Evolutionary conservation across 2,113 vertebrate genomes (phyloP).

Genomic region (Sapayoa aenigma): DNA sequence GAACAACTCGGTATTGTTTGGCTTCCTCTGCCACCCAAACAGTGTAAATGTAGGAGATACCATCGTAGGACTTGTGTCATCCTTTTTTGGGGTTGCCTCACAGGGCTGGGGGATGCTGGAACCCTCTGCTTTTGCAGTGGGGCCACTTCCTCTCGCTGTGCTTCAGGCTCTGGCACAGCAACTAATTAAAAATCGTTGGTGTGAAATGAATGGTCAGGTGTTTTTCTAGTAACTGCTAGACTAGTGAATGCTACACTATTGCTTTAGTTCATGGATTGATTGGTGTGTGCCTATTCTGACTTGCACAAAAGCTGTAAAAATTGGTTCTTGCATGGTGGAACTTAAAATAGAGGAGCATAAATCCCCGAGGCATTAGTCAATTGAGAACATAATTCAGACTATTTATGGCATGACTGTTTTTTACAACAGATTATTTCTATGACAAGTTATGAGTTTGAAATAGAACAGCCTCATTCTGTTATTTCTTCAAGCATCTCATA

Average conservation of each 20-base stretch:
- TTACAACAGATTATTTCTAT: neutral
- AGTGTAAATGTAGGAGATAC: neutral
- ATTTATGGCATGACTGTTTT: neutral
- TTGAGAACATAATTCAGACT: neutral
- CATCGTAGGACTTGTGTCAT: rapidly evolving
- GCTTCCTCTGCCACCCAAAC: neutral
- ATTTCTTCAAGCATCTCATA: neutral
- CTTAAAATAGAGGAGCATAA: neutral
- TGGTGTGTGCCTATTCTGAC: neutral
- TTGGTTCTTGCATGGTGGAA: neutral
- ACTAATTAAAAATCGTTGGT: neutral
- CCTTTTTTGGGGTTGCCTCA: neutral
- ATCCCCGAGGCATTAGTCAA: neutral
- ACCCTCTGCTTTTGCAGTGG: neutral
- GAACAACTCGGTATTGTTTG: neutral
- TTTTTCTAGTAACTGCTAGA: neutral
- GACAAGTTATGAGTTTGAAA: neutral
- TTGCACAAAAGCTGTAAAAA: neutral
- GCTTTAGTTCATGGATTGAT: neutral
- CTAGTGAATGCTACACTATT: rapidly evolving
- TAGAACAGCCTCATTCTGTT: neutral
- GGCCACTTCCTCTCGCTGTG: rapidly evolving
- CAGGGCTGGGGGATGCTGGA: neutral
- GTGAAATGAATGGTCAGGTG: neutral
- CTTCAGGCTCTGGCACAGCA: neutral